Conservation (phyloP, 2,888 invertebrate genomes). For the Conops quadrifasciatus region DNA sequence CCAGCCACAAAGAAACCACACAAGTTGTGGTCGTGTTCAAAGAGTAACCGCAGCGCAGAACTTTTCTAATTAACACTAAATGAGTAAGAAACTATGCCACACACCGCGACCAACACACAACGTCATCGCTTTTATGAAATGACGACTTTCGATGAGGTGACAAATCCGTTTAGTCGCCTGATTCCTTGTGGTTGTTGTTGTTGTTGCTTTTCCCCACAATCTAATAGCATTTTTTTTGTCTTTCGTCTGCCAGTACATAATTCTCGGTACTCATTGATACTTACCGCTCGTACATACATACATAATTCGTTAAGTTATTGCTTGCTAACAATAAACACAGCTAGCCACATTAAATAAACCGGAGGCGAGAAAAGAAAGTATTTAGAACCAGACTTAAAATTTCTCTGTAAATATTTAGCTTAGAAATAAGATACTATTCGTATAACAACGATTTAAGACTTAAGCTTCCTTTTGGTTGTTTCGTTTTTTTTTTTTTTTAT, state of each 20-base stretch:
- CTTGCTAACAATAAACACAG: background rate
- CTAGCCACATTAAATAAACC: no score
- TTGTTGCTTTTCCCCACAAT: background rate
- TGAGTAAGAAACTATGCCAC: background rate
- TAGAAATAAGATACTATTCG: background rate
- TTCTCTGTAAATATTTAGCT: constrained; percentile 14
- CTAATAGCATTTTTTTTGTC: background rate
- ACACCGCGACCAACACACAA: background rate
- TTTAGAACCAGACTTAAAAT: background rate
- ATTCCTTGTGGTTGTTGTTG: background rate
- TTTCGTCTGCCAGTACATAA: background rate
- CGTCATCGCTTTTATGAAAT: background rate
- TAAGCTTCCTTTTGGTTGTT: background rate
- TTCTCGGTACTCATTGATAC: background rate
- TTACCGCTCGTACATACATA: background rate
- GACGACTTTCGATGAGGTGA: constrained; percentile 19
- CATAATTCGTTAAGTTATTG: no score
- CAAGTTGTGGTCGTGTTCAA: background rate
- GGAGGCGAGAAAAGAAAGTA: background rate
- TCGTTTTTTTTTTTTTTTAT: background rate
- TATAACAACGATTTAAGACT: background rate
- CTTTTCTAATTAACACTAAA: constrained; percentile 40
- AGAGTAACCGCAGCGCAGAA: constrained; percentile 23
- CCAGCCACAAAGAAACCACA: background rate
- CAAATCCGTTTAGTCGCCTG: constrained; percentile 20